phyloP scores from a whole-genome alignment of 1,140 invertebrate genomes.

The Eriocheir sinensis region DNA sequence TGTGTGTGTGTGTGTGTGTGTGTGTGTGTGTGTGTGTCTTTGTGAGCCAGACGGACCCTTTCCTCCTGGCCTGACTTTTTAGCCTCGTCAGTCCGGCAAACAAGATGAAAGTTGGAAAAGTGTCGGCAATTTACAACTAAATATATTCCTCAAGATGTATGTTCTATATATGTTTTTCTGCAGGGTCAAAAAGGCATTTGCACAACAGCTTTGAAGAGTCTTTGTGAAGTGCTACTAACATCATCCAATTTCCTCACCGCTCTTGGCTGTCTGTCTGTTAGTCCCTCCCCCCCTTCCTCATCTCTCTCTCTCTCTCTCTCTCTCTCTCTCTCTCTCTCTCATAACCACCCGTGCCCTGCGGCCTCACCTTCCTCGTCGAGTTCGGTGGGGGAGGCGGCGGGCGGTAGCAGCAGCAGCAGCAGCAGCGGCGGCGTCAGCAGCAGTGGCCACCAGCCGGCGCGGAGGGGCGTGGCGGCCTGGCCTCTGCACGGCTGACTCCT shows the following conservation, averaged over 20 bases:
- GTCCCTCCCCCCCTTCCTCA: no score
- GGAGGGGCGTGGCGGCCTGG: background rate
- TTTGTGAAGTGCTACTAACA: no score
- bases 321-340: background rate
- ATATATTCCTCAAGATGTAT: no score
- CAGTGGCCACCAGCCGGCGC: background rate
- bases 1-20: background rate
- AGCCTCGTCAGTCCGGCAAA: background rate
- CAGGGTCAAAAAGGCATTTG: no score
- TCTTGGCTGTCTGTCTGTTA: no score
- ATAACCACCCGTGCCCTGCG: background rate
- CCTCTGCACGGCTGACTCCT: background rate
- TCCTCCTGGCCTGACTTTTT: background rate
- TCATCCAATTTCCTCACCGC: no score
- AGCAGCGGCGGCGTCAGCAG: background rate
- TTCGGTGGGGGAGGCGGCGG: background rate
- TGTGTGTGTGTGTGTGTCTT: conserved; percentile 3
- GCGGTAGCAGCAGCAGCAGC: background rate
- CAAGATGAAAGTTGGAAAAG: background rate
- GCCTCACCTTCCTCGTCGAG: background rate
- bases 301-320: no score
- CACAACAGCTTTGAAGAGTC: no score
- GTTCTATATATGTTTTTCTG: background rate
- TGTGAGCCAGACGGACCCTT: background rate
- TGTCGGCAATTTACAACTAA: no score